A percentile compares a stretch with the other conserved stretches of the same genome.
Conservation (phyloP, 1,140 invertebrate species). For the Dreissena rostriformis region DNA sequence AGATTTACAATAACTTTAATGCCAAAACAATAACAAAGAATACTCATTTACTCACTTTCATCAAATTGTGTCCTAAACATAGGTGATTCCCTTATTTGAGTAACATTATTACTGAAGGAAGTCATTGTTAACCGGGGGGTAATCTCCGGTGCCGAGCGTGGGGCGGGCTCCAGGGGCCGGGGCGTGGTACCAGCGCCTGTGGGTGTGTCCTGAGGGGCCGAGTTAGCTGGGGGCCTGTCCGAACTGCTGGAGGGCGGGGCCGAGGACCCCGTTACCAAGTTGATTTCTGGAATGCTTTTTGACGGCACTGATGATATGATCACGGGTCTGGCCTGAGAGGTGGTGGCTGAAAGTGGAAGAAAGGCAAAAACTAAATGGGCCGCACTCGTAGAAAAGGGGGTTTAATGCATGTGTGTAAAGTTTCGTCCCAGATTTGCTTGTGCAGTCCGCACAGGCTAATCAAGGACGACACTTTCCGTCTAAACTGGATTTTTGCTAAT, state of each 20-base stretch:
- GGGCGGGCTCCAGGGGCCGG: not conserved
- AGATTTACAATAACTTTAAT: no score
- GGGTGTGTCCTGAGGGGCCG: not conserved
- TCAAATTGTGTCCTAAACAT: slow-evolving; percentile 6
- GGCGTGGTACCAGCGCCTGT: not conserved
- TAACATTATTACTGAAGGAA: slow-evolving; percentile 42
- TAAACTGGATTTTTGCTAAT: no score
- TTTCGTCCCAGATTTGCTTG: no score
- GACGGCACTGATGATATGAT: slow-evolving; percentile 45
- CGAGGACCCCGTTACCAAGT: not conserved
- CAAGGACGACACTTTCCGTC: no score
- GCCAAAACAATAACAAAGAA: not conserved
- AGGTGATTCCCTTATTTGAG: slow-evolving; percentile 34
- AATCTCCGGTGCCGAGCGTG: not conserved
- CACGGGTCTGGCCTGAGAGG: slow-evolving; percentile 46
- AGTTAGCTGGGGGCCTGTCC: not conserved
- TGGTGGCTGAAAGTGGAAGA: slow-evolving; percentile 25
- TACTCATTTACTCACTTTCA: slow-evolving; percentile 31
- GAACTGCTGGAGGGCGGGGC: not conserved
- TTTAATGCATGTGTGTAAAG: no score
- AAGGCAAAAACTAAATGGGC: no score
- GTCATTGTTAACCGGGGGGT: slow-evolving; percentile 25
- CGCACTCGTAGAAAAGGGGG: no score
- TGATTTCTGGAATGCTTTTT: slow-evolving; percentile 48
- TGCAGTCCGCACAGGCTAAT: no score